phyloP scores from a whole-genome alignment of 2,113 vertebrate genomes.

The Mellivora capensis region DNA sequence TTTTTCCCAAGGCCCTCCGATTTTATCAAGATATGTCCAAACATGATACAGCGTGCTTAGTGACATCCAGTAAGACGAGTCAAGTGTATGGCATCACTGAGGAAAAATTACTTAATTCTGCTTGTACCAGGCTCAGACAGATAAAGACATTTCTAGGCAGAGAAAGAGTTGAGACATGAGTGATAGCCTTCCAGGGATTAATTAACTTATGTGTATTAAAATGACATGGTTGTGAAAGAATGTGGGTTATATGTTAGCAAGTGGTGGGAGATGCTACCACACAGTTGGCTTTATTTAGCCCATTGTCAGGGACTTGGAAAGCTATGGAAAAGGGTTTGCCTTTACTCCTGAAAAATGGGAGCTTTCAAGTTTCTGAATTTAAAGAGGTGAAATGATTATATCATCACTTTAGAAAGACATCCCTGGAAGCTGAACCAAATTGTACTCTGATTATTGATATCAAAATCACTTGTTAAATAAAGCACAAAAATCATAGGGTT shows the following conservation, averaged over 20 bases:
- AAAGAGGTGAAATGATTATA: background rate
- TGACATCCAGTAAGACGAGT: background rate
- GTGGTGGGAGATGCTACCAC: background rate
- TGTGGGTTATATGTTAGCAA: background rate
- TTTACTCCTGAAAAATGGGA: background rate
- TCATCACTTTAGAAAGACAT: background rate
- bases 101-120: conserved; percentile 34
- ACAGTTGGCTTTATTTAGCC: background rate
- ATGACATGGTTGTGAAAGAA: background rate
- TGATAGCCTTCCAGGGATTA: background rate
- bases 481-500: background rate
- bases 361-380: background rate
- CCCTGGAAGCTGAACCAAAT: background rate
- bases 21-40: background rate
- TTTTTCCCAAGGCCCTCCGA: background rate
- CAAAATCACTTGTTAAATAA: background rate
- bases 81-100: background rate
- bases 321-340: background rate
- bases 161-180: background rate
- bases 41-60: background rate
- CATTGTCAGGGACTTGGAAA: background rate
- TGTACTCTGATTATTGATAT: background rate
- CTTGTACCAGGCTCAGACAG: background rate
- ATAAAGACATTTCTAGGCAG: background rate
- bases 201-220: background rate